Base-by-base conservation (phyloP, 2,888 invertebrate genomes). In the Strigamia maritima region DNA sequence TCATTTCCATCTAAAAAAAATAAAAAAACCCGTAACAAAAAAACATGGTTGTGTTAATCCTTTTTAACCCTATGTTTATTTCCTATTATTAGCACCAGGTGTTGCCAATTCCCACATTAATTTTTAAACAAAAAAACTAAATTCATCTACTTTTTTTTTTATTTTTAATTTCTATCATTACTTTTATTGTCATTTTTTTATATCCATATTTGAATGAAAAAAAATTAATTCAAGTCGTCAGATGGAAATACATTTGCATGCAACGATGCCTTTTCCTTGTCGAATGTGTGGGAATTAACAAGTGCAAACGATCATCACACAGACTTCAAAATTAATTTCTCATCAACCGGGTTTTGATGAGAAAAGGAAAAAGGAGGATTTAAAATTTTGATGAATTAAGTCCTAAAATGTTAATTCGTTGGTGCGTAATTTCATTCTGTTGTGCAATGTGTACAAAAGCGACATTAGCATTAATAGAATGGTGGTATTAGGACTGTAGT, bases 221-320 rank as follows among this genome's bases (percentile, higher is more conserved):
- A 65, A 65, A 26, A 14, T 10, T 65, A 10, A 26, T 65, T 65
- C 26, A 12, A 10, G 65, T 26, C 26, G 8, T 65, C 65, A 65
- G 65, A 65, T 65, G 65, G 65, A 49, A 10, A 28, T 49, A 26
- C 24, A 65, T 65, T 65, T 65, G 65, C 65, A 65, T 65, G 65
- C 65, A 65, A 65, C 65, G 65, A 65, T 65, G 65, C 65, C 65
- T 65, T 60, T 65, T 65, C 65, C 26, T 24, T 24, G 65, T 65
- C 28, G 65, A 65, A 28, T 65, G 65, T 65, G 65, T 65, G 65
- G 26, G 65, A 65, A 65, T 65, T 65, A 65, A 65, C 65, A 65
- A 65, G 65, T 65, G 65, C 65, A 65, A 65, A 65, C 65, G 65
- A 65, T 65, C 65, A 65, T 65, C 65, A 65, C 65, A 65, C 65